Evolutionary conservation across 2,797 vertebrate genomes (phyloP).

Genomic region (Chelonia mydas): DNA sequence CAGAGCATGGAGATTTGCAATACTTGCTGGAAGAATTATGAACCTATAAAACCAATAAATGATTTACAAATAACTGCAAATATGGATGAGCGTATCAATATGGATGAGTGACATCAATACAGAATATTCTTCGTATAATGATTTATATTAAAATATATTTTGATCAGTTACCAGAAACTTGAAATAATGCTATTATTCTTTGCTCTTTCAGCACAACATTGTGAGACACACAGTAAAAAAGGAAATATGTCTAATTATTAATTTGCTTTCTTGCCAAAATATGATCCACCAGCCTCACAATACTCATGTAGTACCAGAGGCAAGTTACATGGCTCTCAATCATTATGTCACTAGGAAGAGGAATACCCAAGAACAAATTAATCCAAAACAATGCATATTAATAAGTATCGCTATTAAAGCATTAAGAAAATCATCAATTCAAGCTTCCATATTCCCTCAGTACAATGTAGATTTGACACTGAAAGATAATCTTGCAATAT

Average conservation of each 20-base stretch:
- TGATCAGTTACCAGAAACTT: background rate
- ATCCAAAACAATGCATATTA: background rate
- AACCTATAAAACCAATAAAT: background rate
- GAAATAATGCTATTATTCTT: background rate
- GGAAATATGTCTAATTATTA: too few species aligned
- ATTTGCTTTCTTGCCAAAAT: background rate
- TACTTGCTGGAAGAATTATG: background rate
- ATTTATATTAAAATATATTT: background rate
- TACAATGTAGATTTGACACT: background rate
- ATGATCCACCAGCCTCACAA: background rate
- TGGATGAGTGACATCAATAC: background rate
- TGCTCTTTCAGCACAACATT: background rate
- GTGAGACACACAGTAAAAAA: background rate
- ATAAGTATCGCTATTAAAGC: background rate
- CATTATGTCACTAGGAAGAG: background rate
- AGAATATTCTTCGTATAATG: background rate
- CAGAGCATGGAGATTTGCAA: background rate
- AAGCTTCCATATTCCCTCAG: background rate
- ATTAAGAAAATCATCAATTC: background rate
- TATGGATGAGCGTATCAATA: background rate
- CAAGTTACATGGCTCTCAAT: background rate
- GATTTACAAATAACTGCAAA: background rate
- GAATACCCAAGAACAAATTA: background rate
- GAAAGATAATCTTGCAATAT: background rate
- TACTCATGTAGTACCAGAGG: background rate